Conservation (phyloP, 2,888 invertebrate species). For the Drosophila mulleri region DNA sequence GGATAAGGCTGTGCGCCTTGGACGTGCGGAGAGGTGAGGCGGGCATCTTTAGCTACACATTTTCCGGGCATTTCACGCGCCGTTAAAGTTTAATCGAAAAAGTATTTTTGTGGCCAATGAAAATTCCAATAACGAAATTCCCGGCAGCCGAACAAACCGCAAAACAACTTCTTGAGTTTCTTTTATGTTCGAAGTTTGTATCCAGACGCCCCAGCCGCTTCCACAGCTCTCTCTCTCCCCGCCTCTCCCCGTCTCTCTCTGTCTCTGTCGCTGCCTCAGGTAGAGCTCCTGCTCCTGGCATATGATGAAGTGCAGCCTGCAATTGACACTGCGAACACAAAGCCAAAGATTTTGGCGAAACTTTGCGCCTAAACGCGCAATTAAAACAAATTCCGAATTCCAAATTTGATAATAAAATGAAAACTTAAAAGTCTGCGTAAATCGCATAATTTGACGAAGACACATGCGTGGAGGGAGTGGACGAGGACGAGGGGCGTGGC, state of each 20-base stretch:
- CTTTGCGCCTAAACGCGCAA: slow-evolving; percentile 67
- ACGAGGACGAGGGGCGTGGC: not conserved
- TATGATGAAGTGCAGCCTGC: slow-evolving; percentile 51
- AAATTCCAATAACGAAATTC: slow-evolving; percentile 75
- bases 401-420: slow-evolving; percentile 40
- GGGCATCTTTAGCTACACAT: slow-evolving; percentile 19
- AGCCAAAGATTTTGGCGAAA: slow-evolving; percentile 32
- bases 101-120: slow-evolving; percentile 78
- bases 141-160: slow-evolving; percentile 31
- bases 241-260: not conserved
- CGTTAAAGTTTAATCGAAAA: slow-evolving; percentile 79
- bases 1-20: not conserved
- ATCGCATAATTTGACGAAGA: not conserved
- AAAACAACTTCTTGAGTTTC: slow-evolving; percentile 50
- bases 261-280: not conserved
- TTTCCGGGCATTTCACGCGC: slow-evolving; percentile 68
- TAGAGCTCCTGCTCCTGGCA: not conserved
- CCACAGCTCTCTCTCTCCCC: too few species aligned
- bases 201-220: not conserved
- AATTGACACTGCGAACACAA: slow-evolving; percentile 41
- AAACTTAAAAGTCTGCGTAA: not conserved
- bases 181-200: slow-evolving; percentile 48
- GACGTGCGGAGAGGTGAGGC: not conserved
- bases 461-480: not conserved
- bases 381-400: slow-evolving; percentile 52